Conservation (phyloP, 2,888 invertebrate species). For the Polia nebulosa region DNA sequence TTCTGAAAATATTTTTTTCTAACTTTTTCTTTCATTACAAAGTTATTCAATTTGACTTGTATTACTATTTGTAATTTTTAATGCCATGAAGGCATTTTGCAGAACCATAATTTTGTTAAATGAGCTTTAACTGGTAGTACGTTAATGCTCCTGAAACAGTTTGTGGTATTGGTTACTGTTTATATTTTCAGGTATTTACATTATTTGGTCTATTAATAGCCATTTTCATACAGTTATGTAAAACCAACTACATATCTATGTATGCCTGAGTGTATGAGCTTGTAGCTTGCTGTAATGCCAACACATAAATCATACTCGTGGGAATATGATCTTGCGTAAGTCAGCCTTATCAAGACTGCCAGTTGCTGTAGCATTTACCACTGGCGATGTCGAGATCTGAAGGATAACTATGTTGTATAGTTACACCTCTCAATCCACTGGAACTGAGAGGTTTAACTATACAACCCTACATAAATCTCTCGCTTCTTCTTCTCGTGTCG, state of each 20-base stretch:
- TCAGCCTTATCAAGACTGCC: constrained; percentile 2
- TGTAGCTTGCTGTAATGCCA: neutral
- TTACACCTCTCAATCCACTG: too few species aligned
- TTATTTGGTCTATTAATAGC: constrained; percentile 12
- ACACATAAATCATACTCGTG: constrained; percentile 2
- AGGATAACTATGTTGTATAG: neutral
- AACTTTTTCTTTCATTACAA: constrained; percentile 36
- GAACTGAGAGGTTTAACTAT: too few species aligned
- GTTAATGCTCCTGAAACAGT: constrained; percentile 18
- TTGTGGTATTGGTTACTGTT: constrained; percentile 5
- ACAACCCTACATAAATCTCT: too few species aligned
- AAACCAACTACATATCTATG: neutral
- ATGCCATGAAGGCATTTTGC: constrained; percentile 8
- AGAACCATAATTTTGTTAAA: constrained; percentile 2
- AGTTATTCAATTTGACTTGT: constrained; percentile 36
- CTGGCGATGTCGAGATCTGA: neutral
- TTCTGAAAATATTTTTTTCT: constrained; percentile 35
- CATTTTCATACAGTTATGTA: neutral
- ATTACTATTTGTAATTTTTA: constrained; percentile 15
- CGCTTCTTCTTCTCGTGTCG: too few species aligned
- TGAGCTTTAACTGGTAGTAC: constrained; percentile 1
- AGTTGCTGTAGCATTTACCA: constrained; percentile 8
- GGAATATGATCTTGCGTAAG: neutral
- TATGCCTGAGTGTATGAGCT: neutral
- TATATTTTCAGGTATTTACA: constrained; percentile 3